Conservation (phyloP, 2,888 invertebrate genomes). For the Eudasyphora cyanicolor region DNA sequence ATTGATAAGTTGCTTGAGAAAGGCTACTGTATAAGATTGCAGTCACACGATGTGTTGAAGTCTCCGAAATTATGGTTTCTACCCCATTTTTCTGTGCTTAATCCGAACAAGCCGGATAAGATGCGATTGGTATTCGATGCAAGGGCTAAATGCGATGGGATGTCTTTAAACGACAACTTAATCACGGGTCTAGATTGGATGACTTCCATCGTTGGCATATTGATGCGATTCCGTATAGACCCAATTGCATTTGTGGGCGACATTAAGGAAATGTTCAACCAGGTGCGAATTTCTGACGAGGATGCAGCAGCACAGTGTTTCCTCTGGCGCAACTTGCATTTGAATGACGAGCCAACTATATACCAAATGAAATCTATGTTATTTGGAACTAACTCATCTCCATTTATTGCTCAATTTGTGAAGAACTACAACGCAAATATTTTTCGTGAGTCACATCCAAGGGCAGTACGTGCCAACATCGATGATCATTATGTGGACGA, state of each 20-base stretch:
- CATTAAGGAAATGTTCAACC: slow-evolving; percentile 46
- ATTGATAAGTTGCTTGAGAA: too few species aligned
- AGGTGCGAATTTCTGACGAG: slow-evolving; percentile 34
- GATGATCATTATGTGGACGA: slow-evolving; percentile 41
- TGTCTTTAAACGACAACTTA: slow-evolving; percentile 52
- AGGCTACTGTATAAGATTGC: too few species aligned
- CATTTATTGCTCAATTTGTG: slow-evolving; percentile 27
- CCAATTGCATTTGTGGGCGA: slow-evolving; percentile 60
- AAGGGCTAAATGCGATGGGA: slow-evolving; percentile 65
- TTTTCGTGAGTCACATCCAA: neutral
- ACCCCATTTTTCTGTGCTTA: slow-evolving; percentile 67
- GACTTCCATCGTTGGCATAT: slow-evolving; percentile 56
- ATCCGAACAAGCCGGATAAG: slow-evolving; percentile 69
- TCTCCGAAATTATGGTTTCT: slow-evolving; percentile 64
- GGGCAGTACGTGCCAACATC: slow-evolving; percentile 28
- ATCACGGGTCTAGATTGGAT: slow-evolving; percentile 60
- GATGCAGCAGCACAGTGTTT: slow-evolving; percentile 38
- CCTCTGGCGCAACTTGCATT: neutral
- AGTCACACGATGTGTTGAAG: too few species aligned
- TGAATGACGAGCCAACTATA: neutral
- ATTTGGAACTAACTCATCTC: slow-evolving; percentile 39
- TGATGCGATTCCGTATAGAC: slow-evolving; percentile 60
- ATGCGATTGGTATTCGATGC: slow-evolving; percentile 70
- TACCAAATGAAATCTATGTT: slow-evolving; percentile 49
- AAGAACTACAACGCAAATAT: slow-evolving; percentile 37